Evolutionary conservation across 2,888 invertebrate genomes (phyloP).

Genomic region (Drosophila multiciliata): DNA sequence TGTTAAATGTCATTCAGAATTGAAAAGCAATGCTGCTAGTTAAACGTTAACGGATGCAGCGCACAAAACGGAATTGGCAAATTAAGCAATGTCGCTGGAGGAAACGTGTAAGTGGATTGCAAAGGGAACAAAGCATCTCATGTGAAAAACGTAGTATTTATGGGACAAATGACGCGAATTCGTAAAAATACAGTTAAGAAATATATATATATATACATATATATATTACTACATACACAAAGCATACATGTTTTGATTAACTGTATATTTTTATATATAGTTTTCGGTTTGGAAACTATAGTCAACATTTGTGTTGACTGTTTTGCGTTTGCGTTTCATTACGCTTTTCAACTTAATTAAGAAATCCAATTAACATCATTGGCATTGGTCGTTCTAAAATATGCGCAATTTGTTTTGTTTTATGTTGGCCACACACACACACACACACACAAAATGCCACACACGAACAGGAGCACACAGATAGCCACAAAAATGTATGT

Average conservation of each 20-base stretch:
- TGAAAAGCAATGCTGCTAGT: background rate
- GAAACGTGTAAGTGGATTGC: background rate
- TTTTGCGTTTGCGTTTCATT: conserved; percentile 24
- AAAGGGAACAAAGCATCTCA: background rate
- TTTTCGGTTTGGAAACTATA: background rate
- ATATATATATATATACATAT: background rate
- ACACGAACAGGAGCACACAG: background rate
- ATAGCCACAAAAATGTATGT: background rate
- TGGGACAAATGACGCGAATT: background rate
- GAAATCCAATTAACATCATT: conserved; percentile 79
- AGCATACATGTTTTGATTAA: background rate
- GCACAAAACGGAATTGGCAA: background rate
- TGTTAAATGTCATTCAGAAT: background rate
- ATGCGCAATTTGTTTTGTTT: conserved; percentile 76
- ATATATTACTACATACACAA: background rate
- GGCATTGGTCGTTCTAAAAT: conserved; percentile 73
- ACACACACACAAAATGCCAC: conserved; percentile 15
- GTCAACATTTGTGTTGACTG: conserved; percentile 13
- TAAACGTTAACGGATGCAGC: background rate
- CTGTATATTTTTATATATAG: background rate
- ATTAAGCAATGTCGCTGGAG: background rate
- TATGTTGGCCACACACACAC: conserved; percentile 37
- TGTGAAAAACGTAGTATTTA: background rate
- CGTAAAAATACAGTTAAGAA: background rate
- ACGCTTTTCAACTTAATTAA: conserved; percentile 73